Evolutionary conservation across 2,113 vertebrate genomes (phyloP).

Genomic region (Pomatorhinus ruficollis): DNA sequence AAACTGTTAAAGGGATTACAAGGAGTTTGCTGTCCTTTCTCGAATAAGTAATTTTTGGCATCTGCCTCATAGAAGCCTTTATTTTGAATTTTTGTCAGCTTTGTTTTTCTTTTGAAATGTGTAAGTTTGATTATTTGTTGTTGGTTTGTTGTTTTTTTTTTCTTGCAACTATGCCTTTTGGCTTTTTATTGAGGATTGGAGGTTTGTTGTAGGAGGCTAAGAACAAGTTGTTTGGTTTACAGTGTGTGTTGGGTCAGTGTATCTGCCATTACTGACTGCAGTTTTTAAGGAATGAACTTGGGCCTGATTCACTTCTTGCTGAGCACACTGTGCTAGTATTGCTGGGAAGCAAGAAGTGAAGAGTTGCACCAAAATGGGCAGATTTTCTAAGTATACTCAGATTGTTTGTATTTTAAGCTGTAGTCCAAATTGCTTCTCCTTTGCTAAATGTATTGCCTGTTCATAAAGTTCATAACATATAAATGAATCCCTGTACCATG

Average conservation of each 20-base stretch:
- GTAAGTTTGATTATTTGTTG: background rate
- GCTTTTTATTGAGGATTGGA: background rate
- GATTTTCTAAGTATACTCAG: background rate
- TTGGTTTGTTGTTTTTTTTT: background rate
- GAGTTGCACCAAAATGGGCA: background rate
- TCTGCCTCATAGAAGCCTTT: background rate
- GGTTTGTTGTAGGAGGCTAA: background rate
- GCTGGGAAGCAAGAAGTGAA: background rate
- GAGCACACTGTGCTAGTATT: background rate
- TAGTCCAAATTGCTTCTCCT: background rate
- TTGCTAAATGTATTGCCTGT: background rate
- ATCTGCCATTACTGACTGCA: background rate
- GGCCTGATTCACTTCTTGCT: background rate
- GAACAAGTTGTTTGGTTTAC: background rate
- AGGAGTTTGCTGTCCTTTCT: background rate
- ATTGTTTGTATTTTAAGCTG: background rate
- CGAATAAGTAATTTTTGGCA: background rate
- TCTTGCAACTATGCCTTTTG: background rate
- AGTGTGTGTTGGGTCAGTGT: background rate
- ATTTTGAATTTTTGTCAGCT: background rate
- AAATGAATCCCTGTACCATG: background rate
- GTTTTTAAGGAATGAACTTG: background rate
- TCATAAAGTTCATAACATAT: background rate
- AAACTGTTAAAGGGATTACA: background rate
- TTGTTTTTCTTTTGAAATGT: background rate